A percentile compares a stretch with the other conserved stretches of the same genome.
phyloP scores from a whole-genome alignment of 53 echinoderm and acorn worm genomes.

The Antedon mediterranea region DNA sequence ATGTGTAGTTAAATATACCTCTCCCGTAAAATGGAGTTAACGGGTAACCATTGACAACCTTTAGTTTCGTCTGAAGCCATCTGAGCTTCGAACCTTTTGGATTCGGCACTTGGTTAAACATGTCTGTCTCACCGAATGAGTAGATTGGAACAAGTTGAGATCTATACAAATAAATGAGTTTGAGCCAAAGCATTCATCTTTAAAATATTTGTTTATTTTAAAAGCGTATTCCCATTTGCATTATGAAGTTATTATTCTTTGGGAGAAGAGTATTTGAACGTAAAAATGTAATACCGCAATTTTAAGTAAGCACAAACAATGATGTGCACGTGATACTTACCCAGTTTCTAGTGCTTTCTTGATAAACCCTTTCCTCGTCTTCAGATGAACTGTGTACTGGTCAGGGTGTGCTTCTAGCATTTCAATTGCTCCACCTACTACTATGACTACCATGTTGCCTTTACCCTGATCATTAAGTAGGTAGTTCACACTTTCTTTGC shows the following conservation, averaged over 20 bases:
- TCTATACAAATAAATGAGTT: slow-evolving; percentile 8
- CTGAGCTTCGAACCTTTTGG: slow-evolving; percentile 35
- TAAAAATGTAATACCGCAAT: no score
- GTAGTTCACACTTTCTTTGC: slow-evolving; percentile 68
- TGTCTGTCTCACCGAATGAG: slow-evolving; percentile 77
- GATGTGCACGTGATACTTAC: no score
- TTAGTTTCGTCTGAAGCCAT: slow-evolving; percentile 37
- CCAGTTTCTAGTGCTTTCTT: slow-evolving; percentile 74
- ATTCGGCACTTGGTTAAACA: slow-evolving; percentile 65
- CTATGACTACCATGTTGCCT: slow-evolving; percentile 57
- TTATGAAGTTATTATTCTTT: no score
- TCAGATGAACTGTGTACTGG: slow-evolving; percentile 31
- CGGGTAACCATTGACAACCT: slow-evolving; percentile 40
- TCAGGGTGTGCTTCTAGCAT: slow-evolving; percentile 72
- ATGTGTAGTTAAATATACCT: slow-evolving; percentile 59
- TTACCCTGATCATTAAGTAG: slow-evolving; percentile 39
- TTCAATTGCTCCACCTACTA: slow-evolving; percentile 74
- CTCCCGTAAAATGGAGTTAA: slow-evolving; percentile 59
- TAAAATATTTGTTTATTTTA: no score
- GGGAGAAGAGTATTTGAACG: no score
- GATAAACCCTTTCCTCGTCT: slow-evolving; percentile 70
- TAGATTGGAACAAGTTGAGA: slow-evolving; percentile 73
- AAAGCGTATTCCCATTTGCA: no score
- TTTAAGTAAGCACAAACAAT: no score
- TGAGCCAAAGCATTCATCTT: no score